Evolutionary conservation across 2,113 vertebrate species (phyloP), one percentile per base, ranked within the genome.

Genomic region (Suricata suricatta): DNA sequence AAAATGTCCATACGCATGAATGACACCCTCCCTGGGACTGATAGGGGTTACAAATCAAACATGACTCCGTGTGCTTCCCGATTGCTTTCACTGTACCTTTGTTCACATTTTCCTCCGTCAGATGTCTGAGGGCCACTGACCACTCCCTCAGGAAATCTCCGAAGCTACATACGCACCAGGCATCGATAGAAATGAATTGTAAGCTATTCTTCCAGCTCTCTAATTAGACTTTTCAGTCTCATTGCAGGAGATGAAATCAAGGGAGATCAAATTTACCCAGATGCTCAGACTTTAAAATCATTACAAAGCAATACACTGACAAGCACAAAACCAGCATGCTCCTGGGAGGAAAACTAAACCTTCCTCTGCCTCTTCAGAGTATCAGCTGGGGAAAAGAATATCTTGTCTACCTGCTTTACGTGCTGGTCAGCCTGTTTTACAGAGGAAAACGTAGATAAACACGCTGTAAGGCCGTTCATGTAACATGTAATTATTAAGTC

Each of bases 201-300:
- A 92, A 93, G 38, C 77, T 89, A n/a, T 92, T 69, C 50, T 92
- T 97, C 50, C 52, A 83, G 16, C 23, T 29, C 35, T 98, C 54
- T 97, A 90, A 92, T 92, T 97, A 95, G 83, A 90, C 68, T 83
- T 93, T 41, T n/a, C 68, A 87, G 60, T 83, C 31, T 96, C 76
- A 92, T 90, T 90, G 29, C n/a, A 90, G 54, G 52, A 93, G 68
- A 96, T 81, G 44, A 97, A 95, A 95, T 96, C 11, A 2, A 94
- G 47, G 29, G 60, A 92, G 79, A 90, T 95, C 64, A 95, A 83
- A 92, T 94, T 92, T 90, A 44, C 44, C 41, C 41, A 57, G 17
- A 95, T 90, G 76, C 82, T 23, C 35, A 96, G 81, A 90, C 33
- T 68, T 95, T 57, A 92, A 63, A 93, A 89, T 94, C n/a, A 74